Conservation (phyloP, 64 coral and sea anemone species). For the Pocillopora verrucosa region DNA sequence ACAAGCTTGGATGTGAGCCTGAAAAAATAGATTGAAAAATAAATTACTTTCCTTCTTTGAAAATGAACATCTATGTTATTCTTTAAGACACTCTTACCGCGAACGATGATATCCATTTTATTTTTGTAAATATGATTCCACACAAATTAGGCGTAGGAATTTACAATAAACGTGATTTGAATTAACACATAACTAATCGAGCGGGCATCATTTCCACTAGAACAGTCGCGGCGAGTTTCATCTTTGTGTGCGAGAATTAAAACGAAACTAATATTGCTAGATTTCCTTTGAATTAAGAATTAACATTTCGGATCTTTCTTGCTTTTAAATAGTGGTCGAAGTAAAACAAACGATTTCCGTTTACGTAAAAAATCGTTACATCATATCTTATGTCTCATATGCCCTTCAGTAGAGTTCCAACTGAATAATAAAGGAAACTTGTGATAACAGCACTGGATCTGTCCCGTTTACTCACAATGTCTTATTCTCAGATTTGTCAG, state of each 20-base stretch:
- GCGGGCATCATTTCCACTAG: background rate
- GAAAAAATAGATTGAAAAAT: conserved; percentile 39
- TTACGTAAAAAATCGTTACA: conserved; percentile 2
- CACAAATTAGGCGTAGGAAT: conserved; percentile 11
- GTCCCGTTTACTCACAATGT: background rate
- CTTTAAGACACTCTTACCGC: background rate
- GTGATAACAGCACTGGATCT: background rate
- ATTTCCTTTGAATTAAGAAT: background rate
- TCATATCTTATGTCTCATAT: background rate
- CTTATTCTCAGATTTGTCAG: background rate
- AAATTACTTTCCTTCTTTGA: conserved; percentile 25
- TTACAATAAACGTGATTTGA: conserved; percentile 18
- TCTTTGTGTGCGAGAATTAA: background rate
- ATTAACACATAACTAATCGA: conserved; percentile 20
- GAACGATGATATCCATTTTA: background rate
- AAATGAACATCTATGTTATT: conserved; percentile 3
- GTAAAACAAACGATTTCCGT: conserved; percentile 24
- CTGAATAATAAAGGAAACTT: background rate
- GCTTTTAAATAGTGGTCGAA: conserved; percentile 32
- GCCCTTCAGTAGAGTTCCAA: background rate
- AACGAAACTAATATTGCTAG: background rate
- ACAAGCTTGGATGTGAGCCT: conserved; percentile 17
- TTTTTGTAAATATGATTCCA: conserved; percentile 6
- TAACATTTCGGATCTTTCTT: background rate
- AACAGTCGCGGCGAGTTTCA: background rate